A percentile compares a stretch with the other conserved stretches of the same genome.
phyloP scores from a whole-genome alignment of 1,140 invertebrate genomes.

The Harlomillsia oculata region DNA sequence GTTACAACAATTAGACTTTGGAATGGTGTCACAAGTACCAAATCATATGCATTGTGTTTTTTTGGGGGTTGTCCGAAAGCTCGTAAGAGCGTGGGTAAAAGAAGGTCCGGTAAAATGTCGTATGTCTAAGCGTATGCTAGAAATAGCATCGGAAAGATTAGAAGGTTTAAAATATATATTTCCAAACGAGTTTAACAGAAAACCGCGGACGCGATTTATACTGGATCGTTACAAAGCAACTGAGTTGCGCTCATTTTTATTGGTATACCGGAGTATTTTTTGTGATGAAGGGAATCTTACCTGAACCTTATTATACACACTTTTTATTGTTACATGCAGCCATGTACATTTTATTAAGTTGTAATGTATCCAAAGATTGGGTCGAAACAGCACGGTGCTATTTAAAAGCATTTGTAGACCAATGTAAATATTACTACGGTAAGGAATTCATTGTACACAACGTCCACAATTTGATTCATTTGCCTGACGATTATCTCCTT shows the following conservation, averaged over 20 bases:
- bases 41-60: conserved; percentile 39
- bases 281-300: conserved; percentile 38
- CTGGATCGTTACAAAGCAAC: conserved; percentile 43
- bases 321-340: conserved; percentile 40
- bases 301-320: conserved; percentile 37
- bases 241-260: conserved; percentile 43
- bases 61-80: conserved; percentile 36
- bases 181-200: conserved; percentile 41
- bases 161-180: conserved; percentile 17
- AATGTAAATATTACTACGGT: not conserved
- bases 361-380: not conserved
- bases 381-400: not conserved
- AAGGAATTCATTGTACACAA: conserved; percentile 4
- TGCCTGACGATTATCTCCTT: conserved; percentile 40
- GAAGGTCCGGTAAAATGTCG: conserved; percentile 19
- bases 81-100: conserved; percentile 37
- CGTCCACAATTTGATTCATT: conserved; percentile 35
- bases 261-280: conserved; percentile 42
- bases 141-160: conserved; percentile 29
- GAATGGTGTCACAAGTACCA: conserved; percentile 34
- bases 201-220: conserved; percentile 39
- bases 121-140: conserved; percentile 12
- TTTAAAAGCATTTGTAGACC: conserved; percentile 1
- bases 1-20: not conserved
- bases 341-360: conserved; percentile 30